Conservation (phyloP, 2,888 invertebrate species). For the Caenorhabditis auriculariae region DNA sequence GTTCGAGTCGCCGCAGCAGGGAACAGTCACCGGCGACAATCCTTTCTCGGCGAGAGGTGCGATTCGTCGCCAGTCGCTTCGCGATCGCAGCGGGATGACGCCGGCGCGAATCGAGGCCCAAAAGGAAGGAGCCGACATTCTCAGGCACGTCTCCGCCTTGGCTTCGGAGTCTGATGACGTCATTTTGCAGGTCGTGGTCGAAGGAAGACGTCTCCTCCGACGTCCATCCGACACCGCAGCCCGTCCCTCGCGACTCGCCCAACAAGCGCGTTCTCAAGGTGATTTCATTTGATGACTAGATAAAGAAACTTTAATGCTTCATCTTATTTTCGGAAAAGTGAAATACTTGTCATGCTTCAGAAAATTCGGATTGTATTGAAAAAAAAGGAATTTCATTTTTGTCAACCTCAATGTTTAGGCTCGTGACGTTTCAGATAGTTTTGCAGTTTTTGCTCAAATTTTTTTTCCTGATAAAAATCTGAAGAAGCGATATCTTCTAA, state of each 20-base stretch:
- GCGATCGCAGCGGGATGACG: slow-evolving; percentile 61
- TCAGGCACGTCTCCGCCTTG: slow-evolving; percentile 13
- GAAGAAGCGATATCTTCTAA: too few relatives aligned
- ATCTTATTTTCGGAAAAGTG: too few relatives aligned
- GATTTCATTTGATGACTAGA: too few relatives aligned
- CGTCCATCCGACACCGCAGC: slow-evolving; percentile 6
- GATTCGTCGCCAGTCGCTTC: slow-evolving; percentile 60
- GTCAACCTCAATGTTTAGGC: too few relatives aligned
- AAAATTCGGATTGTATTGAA: too few relatives aligned
- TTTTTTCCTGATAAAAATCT: too few relatives aligned
- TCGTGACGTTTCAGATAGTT: too few relatives aligned
- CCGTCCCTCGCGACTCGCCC: slow-evolving; percentile 24
- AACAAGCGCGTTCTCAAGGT: slow-evolving; percentile 41
- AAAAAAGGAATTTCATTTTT: too few relatives aligned
- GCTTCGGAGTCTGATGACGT: background rate
- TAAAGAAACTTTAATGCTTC: too few relatives aligned
- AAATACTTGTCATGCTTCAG: too few relatives aligned
- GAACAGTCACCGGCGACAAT: slow-evolving; percentile 49
- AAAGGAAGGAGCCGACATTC: slow-evolving; percentile 55
- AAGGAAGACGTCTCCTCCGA: slow-evolving; percentile 42
- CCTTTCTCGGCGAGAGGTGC: slow-evolving; percentile 62
- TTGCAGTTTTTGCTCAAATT: too few relatives aligned
- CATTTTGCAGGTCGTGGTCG: slow-evolving; percentile 32
- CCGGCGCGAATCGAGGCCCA: slow-evolving; percentile 61
- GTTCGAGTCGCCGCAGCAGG: slow-evolving; percentile 62